phyloP scores from a whole-genome alignment of 2,113 vertebrate genomes.

The Cynocephalus volans region DNA sequence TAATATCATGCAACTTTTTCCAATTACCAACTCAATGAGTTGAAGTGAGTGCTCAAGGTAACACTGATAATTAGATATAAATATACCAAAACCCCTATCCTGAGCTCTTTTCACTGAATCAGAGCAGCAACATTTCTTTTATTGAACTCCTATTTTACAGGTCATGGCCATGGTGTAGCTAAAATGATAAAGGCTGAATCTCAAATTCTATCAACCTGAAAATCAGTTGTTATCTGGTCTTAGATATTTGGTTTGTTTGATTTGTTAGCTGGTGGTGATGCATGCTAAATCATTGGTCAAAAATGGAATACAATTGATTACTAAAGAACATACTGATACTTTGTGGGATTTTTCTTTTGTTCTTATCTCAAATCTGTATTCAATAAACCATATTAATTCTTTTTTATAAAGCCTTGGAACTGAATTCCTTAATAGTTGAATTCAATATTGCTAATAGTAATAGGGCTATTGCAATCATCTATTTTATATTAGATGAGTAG shows the following conservation, averaged over 20 bases:
- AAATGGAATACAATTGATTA: neutral
- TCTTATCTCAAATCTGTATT: neutral
- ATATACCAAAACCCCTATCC: conserved; percentile 60
- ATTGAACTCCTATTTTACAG: neutral
- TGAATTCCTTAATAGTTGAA: neutral
- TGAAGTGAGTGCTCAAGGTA: conserved; percentile 71
- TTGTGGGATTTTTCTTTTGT: neutral
- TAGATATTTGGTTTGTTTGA: neutral
- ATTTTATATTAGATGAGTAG: neutral
- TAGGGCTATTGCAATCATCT: neutral
- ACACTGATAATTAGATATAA: conserved; percentile 69
- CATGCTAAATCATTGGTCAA: neutral
- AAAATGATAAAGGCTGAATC: neutral
- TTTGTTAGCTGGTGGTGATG: neutral
- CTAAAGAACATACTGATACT: neutral
- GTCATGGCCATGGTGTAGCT: neutral
- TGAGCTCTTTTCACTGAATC: conserved; percentile 15
- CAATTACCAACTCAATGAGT: conserved; percentile 59
- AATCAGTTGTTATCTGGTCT: neutral
- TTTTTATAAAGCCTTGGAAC: neutral
- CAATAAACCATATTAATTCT: neutral
- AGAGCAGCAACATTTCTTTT: neutral
- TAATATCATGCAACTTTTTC: conserved; percentile 69
- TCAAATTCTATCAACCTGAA: conserved; percentile 42
- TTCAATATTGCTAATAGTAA: neutral